A percentile compares a stretch with the other conserved stretches of the same genome.
Evolutionary conservation across 2,113 vertebrate species (phyloP).

Genomic region (Tamias sibiricus): DNA sequence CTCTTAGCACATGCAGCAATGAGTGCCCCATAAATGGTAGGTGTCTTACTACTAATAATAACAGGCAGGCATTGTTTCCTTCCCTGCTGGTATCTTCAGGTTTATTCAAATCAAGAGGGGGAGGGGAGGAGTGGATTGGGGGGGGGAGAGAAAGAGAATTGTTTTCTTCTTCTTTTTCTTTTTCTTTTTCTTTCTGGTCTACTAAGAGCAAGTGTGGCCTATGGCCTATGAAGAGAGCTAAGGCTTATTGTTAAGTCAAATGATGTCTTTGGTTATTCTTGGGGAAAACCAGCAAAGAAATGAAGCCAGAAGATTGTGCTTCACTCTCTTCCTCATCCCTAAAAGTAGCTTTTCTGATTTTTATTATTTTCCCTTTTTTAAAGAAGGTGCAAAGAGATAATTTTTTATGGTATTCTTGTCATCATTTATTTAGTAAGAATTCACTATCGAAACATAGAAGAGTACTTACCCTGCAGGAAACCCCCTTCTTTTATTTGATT

Average conservation of each 20-base stretch:
- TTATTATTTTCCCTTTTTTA: not conserved
- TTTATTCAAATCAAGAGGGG: not conserved
- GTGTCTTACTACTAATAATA: not conserved
- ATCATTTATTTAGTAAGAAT: not conserved
- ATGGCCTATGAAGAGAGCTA: not conserved
- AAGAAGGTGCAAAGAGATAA: not conserved
- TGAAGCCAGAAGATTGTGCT: not conserved
- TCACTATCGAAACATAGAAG: not conserved
- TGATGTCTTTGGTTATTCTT: constrained; percentile 39
- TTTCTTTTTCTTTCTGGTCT: not conserved
- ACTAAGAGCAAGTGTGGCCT: not conserved
- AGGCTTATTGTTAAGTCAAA: not conserved
- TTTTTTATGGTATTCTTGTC: not conserved
- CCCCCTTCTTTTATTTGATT: not conserved
- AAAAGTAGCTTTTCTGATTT: not conserved
- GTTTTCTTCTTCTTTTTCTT: not conserved
- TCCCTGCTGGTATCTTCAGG: not conserved
- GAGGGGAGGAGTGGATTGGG: not conserved
- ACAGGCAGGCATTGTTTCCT: not conserved
- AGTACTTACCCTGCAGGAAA: not conserved
- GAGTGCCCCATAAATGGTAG: not conserved
- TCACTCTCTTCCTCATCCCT: not conserved
- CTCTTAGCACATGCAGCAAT: rapidly evolving
- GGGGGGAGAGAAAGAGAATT: not conserved
- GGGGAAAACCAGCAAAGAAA: not conserved